A percentile compares a stretch with the other conserved stretches of the same genome.
Conservation (phyloP, 2,888 invertebrate genomes). For the Sminthurinus aureus region DNA sequence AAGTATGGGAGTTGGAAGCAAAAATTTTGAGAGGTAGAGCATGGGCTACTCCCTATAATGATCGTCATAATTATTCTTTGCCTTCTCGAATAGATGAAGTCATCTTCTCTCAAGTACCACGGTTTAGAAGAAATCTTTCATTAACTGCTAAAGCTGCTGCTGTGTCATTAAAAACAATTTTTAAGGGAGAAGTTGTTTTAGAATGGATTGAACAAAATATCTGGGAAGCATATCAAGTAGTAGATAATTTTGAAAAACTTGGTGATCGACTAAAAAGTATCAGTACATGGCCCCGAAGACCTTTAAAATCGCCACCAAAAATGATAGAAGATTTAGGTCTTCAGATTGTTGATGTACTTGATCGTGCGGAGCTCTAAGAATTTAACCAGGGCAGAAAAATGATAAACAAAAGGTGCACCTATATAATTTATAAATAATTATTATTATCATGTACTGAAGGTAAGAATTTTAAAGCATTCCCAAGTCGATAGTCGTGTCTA, state of each 20-base stretch:
- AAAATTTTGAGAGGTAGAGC: constrained; percentile 54
- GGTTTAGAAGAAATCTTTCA: constrained; percentile 53
- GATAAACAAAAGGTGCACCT: neutral
- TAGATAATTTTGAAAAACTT: constrained; percentile 52
- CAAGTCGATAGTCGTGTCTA: too few relatives aligned
- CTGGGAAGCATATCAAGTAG: constrained; percentile 58
- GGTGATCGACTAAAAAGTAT: constrained; percentile 53
- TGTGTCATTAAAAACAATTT: constrained; percentile 54
- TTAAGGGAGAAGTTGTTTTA: constrained; percentile 48
- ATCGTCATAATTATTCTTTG: constrained; percentile 57
- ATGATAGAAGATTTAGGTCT: constrained; percentile 57
- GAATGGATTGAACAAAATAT: constrained; percentile 60
- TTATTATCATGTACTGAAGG: too few relatives aligned
- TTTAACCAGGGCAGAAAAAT: neutral
- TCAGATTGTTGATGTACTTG: constrained; percentile 47
- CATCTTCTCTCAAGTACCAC: constrained; percentile 54
- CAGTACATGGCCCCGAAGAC: constrained; percentile 54
- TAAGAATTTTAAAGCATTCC: too few relatives aligned
- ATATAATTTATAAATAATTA: neutral
- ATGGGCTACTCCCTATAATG: constrained; percentile 58
- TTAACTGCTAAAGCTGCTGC: constrained; percentile 53
- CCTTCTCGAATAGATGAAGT: constrained; percentile 57
- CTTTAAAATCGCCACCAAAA: constrained; percentile 52
- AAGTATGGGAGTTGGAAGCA: constrained; percentile 55
- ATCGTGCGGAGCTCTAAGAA: constrained; percentile 44